These are phyloP conservation scores for Carduelis carduelis DNA, from an alignment of 2,797 vertebrate genomes.

Conservation along the genomic window DNA sequence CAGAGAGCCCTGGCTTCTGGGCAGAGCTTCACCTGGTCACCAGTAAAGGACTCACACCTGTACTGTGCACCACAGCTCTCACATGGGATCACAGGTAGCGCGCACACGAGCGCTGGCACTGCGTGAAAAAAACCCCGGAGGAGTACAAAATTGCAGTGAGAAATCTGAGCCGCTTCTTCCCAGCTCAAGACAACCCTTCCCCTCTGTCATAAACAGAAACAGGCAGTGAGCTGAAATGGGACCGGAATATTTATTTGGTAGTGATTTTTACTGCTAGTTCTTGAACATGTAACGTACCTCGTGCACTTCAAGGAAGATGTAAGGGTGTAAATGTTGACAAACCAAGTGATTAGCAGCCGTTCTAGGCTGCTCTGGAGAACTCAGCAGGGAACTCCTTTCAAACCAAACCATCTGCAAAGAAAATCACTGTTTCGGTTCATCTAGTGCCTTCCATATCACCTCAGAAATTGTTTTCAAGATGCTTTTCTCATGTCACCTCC, in stretches of 20 bases:
- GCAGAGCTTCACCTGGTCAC: background rate
- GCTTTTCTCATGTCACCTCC: background rate
- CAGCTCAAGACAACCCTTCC: background rate
- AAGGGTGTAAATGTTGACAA: conserved; percentile 8
- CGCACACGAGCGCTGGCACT: accelerated
- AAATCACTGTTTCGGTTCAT: conserved; percentile 44
- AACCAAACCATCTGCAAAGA: conserved; percentile 30
- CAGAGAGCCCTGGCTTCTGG: background rate
- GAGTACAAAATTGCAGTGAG: background rate
- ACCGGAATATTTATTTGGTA: conserved; percentile 20
- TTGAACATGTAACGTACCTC: background rate
- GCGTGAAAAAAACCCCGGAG: accelerated
- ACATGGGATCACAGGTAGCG: accelerated
- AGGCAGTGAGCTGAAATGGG: conserved; percentile 1
- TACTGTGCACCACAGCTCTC: background rate
- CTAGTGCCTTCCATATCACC: conserved; percentile 5
- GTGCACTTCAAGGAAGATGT: background rate
- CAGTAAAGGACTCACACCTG: accelerated
- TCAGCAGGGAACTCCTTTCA: conserved; percentile 3
- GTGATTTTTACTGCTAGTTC: background rate
- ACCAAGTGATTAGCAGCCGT: background rate
- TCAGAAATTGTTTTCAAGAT: background rate
- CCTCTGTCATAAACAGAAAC: conserved; percentile 25
- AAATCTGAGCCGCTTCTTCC: conserved; percentile 4
- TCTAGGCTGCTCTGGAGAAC: conserved; percentile 23